Conservation (phyloP, 2,113 vertebrate species). For the Proterorhinus semilunaris region DNA sequence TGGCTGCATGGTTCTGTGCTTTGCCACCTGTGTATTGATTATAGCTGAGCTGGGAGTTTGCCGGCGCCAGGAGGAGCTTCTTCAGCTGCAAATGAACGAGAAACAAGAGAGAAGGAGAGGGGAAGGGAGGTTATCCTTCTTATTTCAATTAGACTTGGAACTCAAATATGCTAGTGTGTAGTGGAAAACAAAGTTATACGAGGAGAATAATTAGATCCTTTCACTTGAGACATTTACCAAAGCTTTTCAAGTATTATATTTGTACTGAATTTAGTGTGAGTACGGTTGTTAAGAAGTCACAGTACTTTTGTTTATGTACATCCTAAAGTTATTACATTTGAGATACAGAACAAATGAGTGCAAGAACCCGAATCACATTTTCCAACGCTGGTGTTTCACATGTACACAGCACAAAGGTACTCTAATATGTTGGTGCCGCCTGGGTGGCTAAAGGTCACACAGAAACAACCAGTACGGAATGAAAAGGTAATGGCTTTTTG, state of each 20-base stretch:
- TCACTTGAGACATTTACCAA: background rate
- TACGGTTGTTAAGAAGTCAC: background rate
- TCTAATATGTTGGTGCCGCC: conserved; percentile 45
- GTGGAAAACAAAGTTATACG: conserved; percentile 1
- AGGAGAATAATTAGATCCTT: background rate
- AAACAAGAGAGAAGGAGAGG: conserved; percentile 24
- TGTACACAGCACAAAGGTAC: conserved; percentile 65
- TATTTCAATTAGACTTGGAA: conserved; percentile 54
- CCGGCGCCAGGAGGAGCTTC: conserved; percentile 98
- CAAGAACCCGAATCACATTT: conserved; percentile 3
- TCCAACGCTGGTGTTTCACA: conserved; percentile 64
- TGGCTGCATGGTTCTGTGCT: conserved; percentile 93
- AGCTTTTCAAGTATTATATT: background rate
- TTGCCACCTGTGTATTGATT: conserved; percentile 98
- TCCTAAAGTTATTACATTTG: background rate
- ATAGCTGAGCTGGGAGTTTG: conserved; percentile 98
- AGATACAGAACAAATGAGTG: conserved; percentile 10
- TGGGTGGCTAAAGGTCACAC: conserved; percentile 56
- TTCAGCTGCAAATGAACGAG: conserved; percentile 86
- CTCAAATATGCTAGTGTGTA: conserved; percentile 9
- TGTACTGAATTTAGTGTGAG: background rate
- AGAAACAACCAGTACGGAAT: conserved; percentile 49
- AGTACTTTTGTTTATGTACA: background rate
- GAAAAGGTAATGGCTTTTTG: conserved; percentile 35
- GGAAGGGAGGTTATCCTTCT: conserved; percentile 46